Evolutionary conservation across 2,888 invertebrate species (phyloP).

Genomic region (Bugulina stolonifera): DNA sequence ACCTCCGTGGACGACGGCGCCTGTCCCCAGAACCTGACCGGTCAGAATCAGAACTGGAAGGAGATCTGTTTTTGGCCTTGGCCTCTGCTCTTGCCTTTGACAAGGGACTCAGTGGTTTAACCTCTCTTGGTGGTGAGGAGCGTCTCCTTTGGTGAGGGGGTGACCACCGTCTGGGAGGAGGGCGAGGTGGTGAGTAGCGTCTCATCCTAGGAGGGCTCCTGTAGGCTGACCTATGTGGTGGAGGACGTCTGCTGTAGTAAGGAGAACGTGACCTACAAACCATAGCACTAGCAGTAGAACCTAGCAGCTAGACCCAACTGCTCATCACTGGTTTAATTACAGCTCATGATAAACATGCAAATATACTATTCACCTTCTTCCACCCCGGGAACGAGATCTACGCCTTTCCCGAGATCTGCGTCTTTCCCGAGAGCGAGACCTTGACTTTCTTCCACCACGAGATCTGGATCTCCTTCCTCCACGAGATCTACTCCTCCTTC

Average conservation of each 20-base stretch:
- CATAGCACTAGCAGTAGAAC: neutral
- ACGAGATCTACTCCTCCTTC: neutral
- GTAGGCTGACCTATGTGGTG: neutral
- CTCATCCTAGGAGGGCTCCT: conserved; percentile 6
- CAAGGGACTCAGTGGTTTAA: neutral
- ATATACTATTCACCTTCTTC: neutral
- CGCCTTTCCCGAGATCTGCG: neutral
- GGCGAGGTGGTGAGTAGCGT: conserved; percentile 17
- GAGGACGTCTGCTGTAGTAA: neutral
- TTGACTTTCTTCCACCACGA: neutral
- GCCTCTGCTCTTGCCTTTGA: conserved; percentile 5
- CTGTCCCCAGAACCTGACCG: neutral
- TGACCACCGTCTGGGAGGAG: neutral
- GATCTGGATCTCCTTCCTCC: conserved; percentile 1
- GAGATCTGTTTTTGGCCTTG: conserved; percentile 8
- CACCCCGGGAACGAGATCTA: neutral
- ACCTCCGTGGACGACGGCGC: too few species aligned
- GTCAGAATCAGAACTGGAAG: neutral
- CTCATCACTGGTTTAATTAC: neutral
- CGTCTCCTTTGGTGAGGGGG: neutral
- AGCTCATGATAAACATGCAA: neutral
- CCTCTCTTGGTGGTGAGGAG: conserved; percentile 11
- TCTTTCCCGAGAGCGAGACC: neutral
- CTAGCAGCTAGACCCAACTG: neutral
- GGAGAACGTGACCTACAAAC: neutral